Base-by-base conservation (phyloP, 2,797 vertebrate species). In the Enteromius thamalakanensis region DNA sequence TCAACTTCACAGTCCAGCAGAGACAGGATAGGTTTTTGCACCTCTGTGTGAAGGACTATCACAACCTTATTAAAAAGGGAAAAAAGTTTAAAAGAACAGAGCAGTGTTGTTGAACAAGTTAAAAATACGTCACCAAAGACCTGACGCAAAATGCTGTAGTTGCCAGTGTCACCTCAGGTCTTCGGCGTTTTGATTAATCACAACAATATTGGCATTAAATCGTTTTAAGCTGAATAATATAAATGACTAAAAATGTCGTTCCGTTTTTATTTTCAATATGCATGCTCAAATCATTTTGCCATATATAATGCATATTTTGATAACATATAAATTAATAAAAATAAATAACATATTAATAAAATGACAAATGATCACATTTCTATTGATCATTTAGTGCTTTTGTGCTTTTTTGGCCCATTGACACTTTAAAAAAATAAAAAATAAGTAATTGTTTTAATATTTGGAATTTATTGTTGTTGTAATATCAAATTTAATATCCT, bases 11-110 rank as follows among this genome's bases (percentile, higher is more conserved):
- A 65, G 58, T 75, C 29, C 55, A 19, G 47, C 64, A 76, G 45
- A 76, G 45, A 47, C 42, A 21, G 53, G 60, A 60, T 64, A 49
- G 47, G 34, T 10, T 82, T 79, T 79, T 67, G 42, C 69, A 82
- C 80, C 69, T 79, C 2, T 53, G 69, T 86, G 80, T 69, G 29
- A 79, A 42, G 58, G 60, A 51, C 84, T 71, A 53, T 37, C 79
- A 64, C 10, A 34, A 1, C n/a, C 49, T 34, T 69, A 80, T 55
- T 69, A 68, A 80, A 70, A 60, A 32, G 34, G 3, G 34, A 64
- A 42, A 65, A 77, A 42, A 47, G 64, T 55, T 67, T 17, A 12
- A 49, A 45, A 53, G 53, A 72, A 74, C 80, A 74, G 55, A 37
- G 42, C 55, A 10, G 55, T 64, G 69, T 64, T 81, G 69, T 81